phyloP scores from a whole-genome alignment of 1,140 invertebrate genomes.

The Diplogasteroides magnus region DNA sequence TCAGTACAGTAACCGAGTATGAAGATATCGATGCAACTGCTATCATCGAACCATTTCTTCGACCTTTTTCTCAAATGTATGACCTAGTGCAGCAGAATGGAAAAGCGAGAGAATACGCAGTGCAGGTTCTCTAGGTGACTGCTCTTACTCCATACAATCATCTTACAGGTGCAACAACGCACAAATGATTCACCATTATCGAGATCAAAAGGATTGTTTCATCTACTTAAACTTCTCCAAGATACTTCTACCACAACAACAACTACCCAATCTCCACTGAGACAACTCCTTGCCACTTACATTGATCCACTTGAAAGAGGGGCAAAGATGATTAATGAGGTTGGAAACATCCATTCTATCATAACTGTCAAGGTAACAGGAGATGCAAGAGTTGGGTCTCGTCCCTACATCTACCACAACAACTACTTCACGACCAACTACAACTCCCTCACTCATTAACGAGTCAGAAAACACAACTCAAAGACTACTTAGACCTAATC shows the following conservation, averaged over 20 bases:
- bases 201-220: neutral
- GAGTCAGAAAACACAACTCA: too few species aligned
- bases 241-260: neutral
- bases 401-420: neutral
- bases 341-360: neutral
- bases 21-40: conserved; percentile 14
- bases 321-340: conserved; percentile 7
- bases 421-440: neutral
- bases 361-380: neutral
- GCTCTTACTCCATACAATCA: neutral
- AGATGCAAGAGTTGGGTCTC: neutral
- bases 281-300: conserved; percentile 20
- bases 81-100: conserved; percentile 10
- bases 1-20: too few species aligned
- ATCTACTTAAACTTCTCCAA: conserved; percentile 3
- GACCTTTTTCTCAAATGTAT: conserved; percentile 7
- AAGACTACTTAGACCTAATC: too few species aligned
- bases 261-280: conserved; percentile 15
- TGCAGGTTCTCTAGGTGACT: conserved; percentile 7
- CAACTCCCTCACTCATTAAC: neutral
- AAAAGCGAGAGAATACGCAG: conserved; percentile 10
- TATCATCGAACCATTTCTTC: conserved; percentile 16
- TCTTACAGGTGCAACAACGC: conserved; percentile 1
- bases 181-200: neutral
- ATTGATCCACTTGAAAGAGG: conserved; percentile 20